Percentiles rank a stretch among this genome's conserved stretches.
These are phyloP conservation scores for Drosophila antonietae DNA, from an alignment of 2,888 invertebrate genomes.

Conservation along the genomic window DNA sequence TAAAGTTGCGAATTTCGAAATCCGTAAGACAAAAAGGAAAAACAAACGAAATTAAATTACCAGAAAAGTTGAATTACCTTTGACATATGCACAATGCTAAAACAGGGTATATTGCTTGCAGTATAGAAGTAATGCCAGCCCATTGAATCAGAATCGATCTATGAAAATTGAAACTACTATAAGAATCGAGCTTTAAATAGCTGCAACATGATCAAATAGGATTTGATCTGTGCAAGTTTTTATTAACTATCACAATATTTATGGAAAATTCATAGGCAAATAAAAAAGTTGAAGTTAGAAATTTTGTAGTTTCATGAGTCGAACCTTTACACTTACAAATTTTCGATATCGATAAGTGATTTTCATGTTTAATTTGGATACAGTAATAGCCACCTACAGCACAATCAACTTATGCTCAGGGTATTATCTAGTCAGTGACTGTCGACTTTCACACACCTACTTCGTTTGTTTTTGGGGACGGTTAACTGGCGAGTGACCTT, in stretches of 20 bases:
- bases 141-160: no score
- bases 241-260: no score
- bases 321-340: no score
- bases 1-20: conserved; percentile 19
- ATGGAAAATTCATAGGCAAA: no score
- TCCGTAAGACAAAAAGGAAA: conserved; percentile 18
- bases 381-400: no score
- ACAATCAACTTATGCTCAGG: not conserved
- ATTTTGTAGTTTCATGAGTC: no score
- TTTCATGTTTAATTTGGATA: not conserved
- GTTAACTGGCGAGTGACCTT: conserved; percentile 33
- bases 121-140: no score
- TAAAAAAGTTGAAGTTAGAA: no score
- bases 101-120: not conserved
- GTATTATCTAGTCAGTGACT: not conserved
- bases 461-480: not conserved
- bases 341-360: not conserved
- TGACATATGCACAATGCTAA: not conserved
- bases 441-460: not conserved
- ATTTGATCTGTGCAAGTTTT: no score
- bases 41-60: conserved; percentile 38
- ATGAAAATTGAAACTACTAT: no score
- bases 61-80: not conserved
- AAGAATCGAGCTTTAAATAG: no score
- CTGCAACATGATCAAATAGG: no score